Evolutionary conservation across 2,113 vertebrate genomes (phyloP), one percentile per base, ranked within the genome.

Genomic region (Tinamus guttatus): DNA sequence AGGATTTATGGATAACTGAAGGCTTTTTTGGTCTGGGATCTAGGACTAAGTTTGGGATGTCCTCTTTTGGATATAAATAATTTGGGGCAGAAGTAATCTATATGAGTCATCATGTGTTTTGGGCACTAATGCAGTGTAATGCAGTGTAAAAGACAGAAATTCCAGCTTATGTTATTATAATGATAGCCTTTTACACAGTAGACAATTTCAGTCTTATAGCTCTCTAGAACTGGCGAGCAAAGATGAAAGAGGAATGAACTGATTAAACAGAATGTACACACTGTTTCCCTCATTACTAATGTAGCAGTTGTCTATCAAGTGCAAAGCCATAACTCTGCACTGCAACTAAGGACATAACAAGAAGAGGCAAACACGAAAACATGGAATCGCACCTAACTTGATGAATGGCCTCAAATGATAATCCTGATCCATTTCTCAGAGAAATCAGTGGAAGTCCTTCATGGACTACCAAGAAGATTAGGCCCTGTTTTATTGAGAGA

Each of bases 81-180:
- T 24, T 20, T 73, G 32, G 11, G 28, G 36, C 1, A 3, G 28
- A 5, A 34, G 36, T 24, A 12, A 68, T 79, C 24, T 82, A 24
- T 24, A 32, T 20, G 43, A 62, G 25, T 60, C 40, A 22, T 18
- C 20, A 34, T 22, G 11, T 5, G 27, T 19, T n/a, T 73, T 76
- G 27, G 30, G n/a, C 13, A 38, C 15, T 9, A 63, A 34, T 4
- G 9, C 0, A n/a, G n/a, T n/a, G n/a, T n/a, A n/a, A n/a, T n/a
- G n/a, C n/a, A 0, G 11, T 40, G 9, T 73, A 69, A 81, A 76
- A 63, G 18, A 52, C 40, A 15, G 22, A 63, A 86, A 75, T 81
- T 43, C 24, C 40, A 67, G 17, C 9, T 49, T 1, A 1, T 73
- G 62, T 5, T 87, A 63, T 79, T 76, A 41, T 51, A 32, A 64